Conservation (phyloP, 2,113 vertebrate species). For the Atrichornis clamosus region DNA sequence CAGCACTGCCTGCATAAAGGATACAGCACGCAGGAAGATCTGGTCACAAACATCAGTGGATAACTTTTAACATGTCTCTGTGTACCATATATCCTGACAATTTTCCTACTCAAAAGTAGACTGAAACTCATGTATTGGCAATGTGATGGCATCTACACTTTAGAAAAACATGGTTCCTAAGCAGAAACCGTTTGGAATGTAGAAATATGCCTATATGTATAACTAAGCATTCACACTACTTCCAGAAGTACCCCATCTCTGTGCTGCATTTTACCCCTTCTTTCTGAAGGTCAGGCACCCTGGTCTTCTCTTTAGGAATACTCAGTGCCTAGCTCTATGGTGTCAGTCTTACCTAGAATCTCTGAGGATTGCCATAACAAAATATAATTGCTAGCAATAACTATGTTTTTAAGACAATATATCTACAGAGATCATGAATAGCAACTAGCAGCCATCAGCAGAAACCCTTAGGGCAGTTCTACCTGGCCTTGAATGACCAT, state of each 20-base stretch:
- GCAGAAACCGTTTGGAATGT: neutral
- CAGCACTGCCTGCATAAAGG: neutral
- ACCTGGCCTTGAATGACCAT: neutral
- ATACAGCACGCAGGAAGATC: rapidly evolving
- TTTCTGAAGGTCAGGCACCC: neutral
- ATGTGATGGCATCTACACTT: neutral
- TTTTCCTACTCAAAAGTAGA: neutral
- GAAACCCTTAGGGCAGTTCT: neutral
- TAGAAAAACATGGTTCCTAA: neutral
- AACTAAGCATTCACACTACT: neutral
- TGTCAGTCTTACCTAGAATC: neutral
- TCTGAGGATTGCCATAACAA: neutral
- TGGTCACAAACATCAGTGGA: neutral
- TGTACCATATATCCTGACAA: neutral
- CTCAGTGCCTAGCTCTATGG: neutral
- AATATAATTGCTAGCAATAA: neutral
- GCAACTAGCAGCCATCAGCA: neutral
- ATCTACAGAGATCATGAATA: neutral
- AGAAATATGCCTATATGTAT: neutral
- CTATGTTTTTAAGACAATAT: neutral
- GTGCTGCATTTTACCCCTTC: rapidly evolving
- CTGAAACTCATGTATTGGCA: neutral
- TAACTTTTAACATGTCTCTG: neutral
- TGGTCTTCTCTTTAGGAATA: neutral
- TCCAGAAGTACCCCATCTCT: neutral